phyloP scores from a whole-genome alignment of 2,113 vertebrate species.

The Oryzias celebensis region DNA sequence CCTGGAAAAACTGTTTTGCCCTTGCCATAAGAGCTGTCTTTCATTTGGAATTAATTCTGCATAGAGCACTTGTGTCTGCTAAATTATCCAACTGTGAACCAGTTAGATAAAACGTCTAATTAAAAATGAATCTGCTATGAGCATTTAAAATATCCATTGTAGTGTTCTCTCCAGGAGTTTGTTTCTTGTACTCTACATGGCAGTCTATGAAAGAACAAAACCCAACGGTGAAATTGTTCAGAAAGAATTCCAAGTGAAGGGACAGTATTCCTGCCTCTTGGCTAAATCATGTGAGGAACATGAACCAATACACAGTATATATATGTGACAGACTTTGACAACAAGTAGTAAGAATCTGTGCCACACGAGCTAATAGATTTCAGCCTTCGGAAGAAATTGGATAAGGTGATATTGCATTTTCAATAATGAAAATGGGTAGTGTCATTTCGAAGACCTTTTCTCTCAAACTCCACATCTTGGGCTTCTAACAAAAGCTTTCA shows the following conservation, averaged over 20 bases:
- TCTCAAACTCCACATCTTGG: not conserved
- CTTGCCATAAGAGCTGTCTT: not conserved
- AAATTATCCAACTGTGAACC: not conserved
- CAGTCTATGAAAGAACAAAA: conserved; percentile 8
- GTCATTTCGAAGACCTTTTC: not conserved
- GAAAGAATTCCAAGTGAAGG: too few relatives aligned
- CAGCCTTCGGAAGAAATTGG: not conserved
- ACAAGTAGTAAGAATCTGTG: not conserved
- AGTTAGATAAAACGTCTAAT: conserved; percentile 18
- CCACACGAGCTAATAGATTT: not conserved
- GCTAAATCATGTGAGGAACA: too few relatives aligned
- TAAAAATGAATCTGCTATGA: conserved; percentile 21
- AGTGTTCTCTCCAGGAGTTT: conserved; percentile 1
- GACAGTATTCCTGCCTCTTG: too few relatives aligned
- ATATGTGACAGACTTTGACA: too few relatives aligned
- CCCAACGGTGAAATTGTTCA: not conserved
- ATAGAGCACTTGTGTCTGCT: conserved; percentile 6
- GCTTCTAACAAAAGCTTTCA: not conserved
- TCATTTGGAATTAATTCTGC: conserved; percentile 11
- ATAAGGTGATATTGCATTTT: not conserved
- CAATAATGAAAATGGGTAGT: not conserved
- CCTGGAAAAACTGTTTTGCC: not conserved
- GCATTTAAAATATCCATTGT: conserved; percentile 11
- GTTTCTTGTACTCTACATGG: conserved; percentile 9
- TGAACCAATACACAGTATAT: too few relatives aligned